Evolutionary conservation across 2,888 invertebrate genomes (phyloP), one percentile per base, ranked within the genome.

Genomic region (Drosophila engyochracea): DNA sequence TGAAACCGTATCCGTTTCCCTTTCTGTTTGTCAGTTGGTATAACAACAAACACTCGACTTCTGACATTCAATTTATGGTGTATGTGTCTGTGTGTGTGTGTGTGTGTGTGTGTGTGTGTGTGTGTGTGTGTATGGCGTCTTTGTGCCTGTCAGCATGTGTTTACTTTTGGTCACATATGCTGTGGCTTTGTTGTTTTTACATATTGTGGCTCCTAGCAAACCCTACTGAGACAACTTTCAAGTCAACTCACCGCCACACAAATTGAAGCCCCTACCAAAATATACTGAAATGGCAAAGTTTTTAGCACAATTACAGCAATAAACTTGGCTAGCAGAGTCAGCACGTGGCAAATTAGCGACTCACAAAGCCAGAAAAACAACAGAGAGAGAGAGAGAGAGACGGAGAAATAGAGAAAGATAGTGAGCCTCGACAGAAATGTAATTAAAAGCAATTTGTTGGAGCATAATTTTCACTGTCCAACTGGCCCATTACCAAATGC

Each of bases 231-330:
- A 28, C 4, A 53, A 52, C 30, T 53, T 33, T 39, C 47, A 49
- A 54, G 47, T 41, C 19, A 16, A 57, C 28, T 41, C 28, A 28
- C 22, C 33, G 14, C 12, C 30, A 19, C 44, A 64, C 53, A 31
- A 9, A 51, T 53, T 68, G 59, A 47, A 63, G 66, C 61, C 55
- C 39, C 51, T 47, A 69, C 22, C 22, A 54, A 59, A 83, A 89
- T 85, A 89, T 79, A 84, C 75, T 76, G 76, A 74, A 81, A 62
- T 66, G 70, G 65, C 75, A 77, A 90, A 90, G 85, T 90, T 90
- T 87, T 72, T 44, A 87, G 71, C 75, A 58, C 74, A 90, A 85
- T 85, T 80, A 74, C 77, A 70, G 76, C 69, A 57, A 76, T 85
- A 85, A 89, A 89, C 71, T 79, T 85, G 66, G 82, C 67, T 73